Evolutionary conservation across 35 echinoderm and acorn worm genomes (phyloP).

Genomic region (Stichopus chloronotus): DNA sequence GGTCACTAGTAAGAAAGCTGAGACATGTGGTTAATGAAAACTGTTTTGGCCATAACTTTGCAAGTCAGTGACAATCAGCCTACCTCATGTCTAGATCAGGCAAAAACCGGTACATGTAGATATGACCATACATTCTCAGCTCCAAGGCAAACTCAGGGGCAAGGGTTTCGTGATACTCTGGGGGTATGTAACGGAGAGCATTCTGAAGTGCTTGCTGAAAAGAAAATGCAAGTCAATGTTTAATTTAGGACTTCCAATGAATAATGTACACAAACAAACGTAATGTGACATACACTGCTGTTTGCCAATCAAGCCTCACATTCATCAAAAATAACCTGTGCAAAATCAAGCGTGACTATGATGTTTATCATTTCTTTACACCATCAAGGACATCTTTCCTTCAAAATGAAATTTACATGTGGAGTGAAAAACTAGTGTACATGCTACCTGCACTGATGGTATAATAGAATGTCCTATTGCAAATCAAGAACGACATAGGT

Average conservation of each 20-base stretch:
- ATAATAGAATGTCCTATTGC: too few relatives aligned
- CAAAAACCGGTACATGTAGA: constrained; percentile 97
- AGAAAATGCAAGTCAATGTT: constrained; percentile 9
- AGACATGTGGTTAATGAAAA: too few relatives aligned
- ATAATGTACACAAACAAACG: not conserved
- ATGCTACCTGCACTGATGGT: too few relatives aligned
- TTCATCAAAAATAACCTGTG: not conserved
- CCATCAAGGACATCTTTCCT: too few relatives aligned
- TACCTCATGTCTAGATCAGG: constrained; percentile 96
- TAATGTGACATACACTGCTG: not conserved
- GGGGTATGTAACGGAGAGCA: constrained; percentile 92
- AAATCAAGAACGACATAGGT: too few relatives aligned
- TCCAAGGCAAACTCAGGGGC: constrained; percentile 97
- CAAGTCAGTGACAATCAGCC: not conserved
- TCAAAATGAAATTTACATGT: too few relatives aligned
- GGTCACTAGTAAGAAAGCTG: too few relatives aligned
- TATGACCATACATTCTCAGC: constrained; percentile 88
- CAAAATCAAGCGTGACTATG: too few relatives aligned
- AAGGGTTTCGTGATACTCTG: constrained; percentile 77
- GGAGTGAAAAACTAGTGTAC: too few relatives aligned
- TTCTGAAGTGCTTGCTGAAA: constrained; percentile 84
- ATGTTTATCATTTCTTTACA: too few relatives aligned
- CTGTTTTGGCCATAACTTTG: too few relatives aligned
- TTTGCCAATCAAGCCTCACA: not conserved
- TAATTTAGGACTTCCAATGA: not conserved